These are phyloP conservation scores for Tichodroma muraria DNA, from an alignment of 2,113 vertebrate species.

Conservation along the genomic window DNA sequence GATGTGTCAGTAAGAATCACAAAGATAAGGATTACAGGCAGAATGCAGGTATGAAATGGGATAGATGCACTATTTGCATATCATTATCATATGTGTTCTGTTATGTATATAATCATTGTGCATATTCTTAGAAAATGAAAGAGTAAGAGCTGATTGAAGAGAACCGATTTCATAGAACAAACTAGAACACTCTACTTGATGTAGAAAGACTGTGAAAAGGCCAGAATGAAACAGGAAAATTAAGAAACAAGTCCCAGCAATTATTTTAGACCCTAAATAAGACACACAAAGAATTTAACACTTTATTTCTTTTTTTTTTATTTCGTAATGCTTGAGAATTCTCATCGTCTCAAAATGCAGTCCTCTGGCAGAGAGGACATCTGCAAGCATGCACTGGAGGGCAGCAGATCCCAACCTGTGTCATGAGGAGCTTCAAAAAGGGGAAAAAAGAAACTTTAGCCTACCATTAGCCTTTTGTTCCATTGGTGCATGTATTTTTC, in stretches of 20 bases:
- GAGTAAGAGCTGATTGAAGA: not conserved
- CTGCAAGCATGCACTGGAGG: not conserved
- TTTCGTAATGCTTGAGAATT: not conserved
- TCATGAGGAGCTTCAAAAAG: accelerated
- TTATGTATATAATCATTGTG: not conserved
- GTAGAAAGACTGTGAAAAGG: not conserved
- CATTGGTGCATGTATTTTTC: not conserved
- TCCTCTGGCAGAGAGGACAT: not conserved
- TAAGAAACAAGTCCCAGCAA: not conserved
- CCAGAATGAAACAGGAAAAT: not conserved
- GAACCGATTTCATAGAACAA: not conserved
- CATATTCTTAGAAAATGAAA: not conserved
- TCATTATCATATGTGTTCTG: not conserved
- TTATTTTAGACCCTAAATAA: not conserved
- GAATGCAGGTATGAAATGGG: not conserved
- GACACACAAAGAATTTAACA: not conserved
- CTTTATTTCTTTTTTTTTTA: not conserved
- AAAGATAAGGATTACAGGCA: not conserved
- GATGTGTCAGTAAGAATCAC: not conserved
- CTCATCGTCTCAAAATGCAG: accelerated
- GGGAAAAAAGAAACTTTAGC: not conserved
- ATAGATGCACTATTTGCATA: not conserved
- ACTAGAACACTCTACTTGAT: not conserved
- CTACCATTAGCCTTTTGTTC: not conserved
- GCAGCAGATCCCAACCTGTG: not conserved